Conservation (phyloP, 1,140 invertebrate genomes). For the Drosophila teissieri region DNA sequence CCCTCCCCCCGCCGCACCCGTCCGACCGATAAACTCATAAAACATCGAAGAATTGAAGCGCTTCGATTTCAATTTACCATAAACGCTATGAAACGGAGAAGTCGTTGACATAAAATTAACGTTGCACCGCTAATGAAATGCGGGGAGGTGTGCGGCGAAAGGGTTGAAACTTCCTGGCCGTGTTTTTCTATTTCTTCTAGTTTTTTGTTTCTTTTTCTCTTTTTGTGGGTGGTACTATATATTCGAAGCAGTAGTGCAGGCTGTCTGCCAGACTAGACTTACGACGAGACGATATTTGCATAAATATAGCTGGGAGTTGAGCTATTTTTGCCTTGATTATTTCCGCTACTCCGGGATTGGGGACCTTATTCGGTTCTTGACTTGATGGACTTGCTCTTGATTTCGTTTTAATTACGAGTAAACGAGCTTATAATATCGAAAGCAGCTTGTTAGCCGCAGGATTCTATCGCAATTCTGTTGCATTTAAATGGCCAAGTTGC, state of each 20-base stretch:
- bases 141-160: constrained; percentile 43
- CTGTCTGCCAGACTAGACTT: constrained; percentile 61
- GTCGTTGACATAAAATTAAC: constrained; percentile 83
- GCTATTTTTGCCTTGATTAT: constrained; percentile 47
- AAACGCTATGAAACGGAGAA: constrained; percentile 75
- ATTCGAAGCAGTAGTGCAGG: constrained; percentile 1
- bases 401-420: constrained; percentile 66
- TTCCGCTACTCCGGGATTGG: constrained; percentile 3
- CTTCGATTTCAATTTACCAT: constrained; percentile 83
- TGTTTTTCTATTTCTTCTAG: neutral
- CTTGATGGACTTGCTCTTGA: constrained; percentile 62
- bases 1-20: too few relatives aligned
- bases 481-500: neutral
- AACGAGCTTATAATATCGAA: constrained; percentile 26
- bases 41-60: constrained; percentile 80
- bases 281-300: constrained; percentile 47
- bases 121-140: constrained; percentile 73
- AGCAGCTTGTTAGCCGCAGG: neutral
- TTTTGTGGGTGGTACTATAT: constrained; percentile 8
- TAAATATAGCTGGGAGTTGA: constrained; percentile 38
- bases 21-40: constrained; percentile 75
- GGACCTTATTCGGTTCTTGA: constrained; percentile 6
- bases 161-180: neutral
- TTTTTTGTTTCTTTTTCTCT: neutral
- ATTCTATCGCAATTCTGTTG: constrained; percentile 29